Conservation (phyloP, 2,113 vertebrate genomes). For the Scortum barcoo region DNA sequence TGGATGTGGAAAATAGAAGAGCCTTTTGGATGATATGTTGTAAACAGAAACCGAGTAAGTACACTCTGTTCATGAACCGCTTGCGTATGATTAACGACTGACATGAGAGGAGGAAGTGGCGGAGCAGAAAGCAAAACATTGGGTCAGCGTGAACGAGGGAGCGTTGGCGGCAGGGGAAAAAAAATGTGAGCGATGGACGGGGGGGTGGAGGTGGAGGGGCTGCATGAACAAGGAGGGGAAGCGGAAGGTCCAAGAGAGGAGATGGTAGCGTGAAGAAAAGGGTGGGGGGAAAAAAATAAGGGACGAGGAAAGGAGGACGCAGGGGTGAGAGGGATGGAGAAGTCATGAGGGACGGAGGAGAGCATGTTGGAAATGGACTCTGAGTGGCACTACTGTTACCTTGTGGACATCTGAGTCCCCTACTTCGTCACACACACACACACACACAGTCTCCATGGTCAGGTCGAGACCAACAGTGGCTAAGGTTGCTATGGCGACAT, state of each 20-base stretch:
- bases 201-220: conserved; percentile 31
- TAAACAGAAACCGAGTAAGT: conserved; percentile 54
- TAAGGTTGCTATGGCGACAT: conserved; percentile 77
- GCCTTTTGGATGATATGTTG: conserved; percentile 29
- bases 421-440: conserved; percentile 10
- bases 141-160: conserved; percentile 41
- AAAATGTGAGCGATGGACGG: background rate
- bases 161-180: background rate
- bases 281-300: background rate
- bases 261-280: conserved; percentile 13
- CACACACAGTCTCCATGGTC: conserved; percentile 44
- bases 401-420: conserved; percentile 23
- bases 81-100: conserved; percentile 58
- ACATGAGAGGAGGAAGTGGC: conserved; percentile 58
- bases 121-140: conserved; percentile 57
- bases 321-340: background rate
- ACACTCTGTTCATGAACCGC: conserved; percentile 47
- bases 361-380: conserved; percentile 3
- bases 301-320: background rate
- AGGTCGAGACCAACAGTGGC: conserved; percentile 59
- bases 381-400: conserved; percentile 7
- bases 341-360: background rate
- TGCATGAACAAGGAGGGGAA: background rate
- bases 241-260: conserved; percentile 4
- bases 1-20: conserved; percentile 31